Percentiles rank a stretch among this genome's conserved stretches.
Conservation (phyloP, 1,140 invertebrate species). For the Euschistus heros region DNA sequence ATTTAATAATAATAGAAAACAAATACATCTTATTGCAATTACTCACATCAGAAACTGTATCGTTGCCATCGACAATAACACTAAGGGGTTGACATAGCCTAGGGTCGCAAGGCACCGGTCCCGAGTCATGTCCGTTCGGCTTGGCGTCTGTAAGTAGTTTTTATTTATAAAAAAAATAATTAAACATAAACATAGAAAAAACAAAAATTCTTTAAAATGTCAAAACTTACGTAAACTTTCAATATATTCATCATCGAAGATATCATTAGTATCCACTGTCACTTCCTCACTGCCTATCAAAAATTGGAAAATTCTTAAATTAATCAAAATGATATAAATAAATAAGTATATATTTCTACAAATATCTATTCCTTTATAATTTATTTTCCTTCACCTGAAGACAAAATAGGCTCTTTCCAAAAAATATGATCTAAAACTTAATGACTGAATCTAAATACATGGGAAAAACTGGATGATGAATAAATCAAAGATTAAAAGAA, state of each 20-base stretch:
- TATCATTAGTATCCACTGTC: constrained; percentile 23
- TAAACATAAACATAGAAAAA: neutral
- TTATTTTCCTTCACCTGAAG: no score
- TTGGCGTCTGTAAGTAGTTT: neutral
- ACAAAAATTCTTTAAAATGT: constrained; percentile 1
- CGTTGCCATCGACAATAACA: neutral
- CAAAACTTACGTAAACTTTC: constrained; percentile 29
- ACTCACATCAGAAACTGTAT: constrained; percentile 1
- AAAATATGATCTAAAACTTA: no score
- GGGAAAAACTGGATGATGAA: no score
- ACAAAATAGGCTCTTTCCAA: no score
- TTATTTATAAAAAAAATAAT: neutral
- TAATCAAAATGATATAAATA: no score
- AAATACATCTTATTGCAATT: neutral
- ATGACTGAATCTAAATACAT: no score
- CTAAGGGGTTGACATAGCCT: neutral
- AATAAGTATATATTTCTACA: no score
- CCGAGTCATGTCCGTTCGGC: neutral
- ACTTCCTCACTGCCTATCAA: constrained; percentile 9
- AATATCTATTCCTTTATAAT: no score
- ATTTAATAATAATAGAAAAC: no score
- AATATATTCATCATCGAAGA: constrained; percentile 27
- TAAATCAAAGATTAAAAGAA: no score
- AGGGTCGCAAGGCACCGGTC: neutral
- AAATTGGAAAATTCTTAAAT: neutral